A percentile compares a stretch with the other conserved stretches of the same genome.
These are phyloP conservation scores for Cacatua alba DNA, from an alignment of 2,113 vertebrate genomes.

Conservation along the genomic window DNA sequence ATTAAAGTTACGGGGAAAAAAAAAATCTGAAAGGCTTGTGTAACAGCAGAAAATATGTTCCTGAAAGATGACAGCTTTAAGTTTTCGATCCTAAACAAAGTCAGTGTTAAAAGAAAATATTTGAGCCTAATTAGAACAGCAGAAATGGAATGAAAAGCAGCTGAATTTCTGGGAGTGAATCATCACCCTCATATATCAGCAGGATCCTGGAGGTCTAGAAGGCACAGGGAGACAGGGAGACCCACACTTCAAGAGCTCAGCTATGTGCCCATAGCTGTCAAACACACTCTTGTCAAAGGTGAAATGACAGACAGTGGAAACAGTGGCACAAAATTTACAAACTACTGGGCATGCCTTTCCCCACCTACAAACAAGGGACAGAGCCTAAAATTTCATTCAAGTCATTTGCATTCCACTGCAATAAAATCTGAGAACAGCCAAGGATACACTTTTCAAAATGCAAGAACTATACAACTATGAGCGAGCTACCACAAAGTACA, in stretches of 20 bases:
- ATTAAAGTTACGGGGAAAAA: neutral
- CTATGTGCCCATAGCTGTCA: neutral
- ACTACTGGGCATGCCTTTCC: neutral
- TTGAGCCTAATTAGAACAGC: neutral
- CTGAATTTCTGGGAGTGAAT: neutral
- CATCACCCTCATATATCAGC: neutral
- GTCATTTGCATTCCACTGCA: neutral
- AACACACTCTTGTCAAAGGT: neutral
- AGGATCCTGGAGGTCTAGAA: neutral
- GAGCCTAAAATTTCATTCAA: neutral
- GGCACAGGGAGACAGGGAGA: neutral
- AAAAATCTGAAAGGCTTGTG: neutral
- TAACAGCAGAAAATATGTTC: neutral
- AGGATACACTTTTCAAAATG: neutral
- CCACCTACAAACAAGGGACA: neutral
- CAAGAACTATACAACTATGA: neutral
- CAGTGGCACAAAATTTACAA: neutral
- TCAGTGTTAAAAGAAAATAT: neutral
- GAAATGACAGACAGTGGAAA: neutral
- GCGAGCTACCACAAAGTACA: neutral
- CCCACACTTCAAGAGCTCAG: neutral
- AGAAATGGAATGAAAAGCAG: neutral
- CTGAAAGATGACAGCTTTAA: neutral
- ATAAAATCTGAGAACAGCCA: neutral
- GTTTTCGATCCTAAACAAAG: neutral